These are phyloP conservation scores for Phycodurus eques DNA, from an alignment of 2,113 vertebrate genomes.

Conservation along the genomic window DNA sequence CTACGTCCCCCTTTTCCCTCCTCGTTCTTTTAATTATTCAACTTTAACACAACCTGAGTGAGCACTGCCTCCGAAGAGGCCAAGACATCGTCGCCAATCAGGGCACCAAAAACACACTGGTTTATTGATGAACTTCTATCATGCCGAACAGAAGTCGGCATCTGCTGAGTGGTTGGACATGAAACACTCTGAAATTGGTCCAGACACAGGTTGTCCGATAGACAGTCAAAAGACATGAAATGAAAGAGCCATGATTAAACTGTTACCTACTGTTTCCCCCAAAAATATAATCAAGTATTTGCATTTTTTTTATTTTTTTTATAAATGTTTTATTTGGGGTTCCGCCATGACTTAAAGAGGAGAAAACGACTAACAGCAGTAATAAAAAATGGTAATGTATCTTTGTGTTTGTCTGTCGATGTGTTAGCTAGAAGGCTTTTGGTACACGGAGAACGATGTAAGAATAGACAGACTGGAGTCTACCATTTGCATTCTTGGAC, in stretches of 20 bases:
- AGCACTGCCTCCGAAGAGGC: background rate
- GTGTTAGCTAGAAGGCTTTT: too few species aligned
- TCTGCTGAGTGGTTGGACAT: background rate
- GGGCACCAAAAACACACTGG: background rate
- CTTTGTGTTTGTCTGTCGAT: too few species aligned
- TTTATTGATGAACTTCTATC: constrained; percentile 9
- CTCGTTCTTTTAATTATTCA: background rate
- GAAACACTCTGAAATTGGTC: background rate
- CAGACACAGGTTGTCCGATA: background rate
- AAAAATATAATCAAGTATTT: background rate
- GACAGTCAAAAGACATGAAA: background rate
- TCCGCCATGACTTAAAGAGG: too few species aligned
- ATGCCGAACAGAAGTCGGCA: background rate
- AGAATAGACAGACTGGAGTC: too few species aligned
- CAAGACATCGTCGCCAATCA: background rate
- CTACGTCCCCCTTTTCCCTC: background rate
- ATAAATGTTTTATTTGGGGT: too few species aligned
- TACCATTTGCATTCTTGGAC: too few species aligned
- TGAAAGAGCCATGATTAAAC: background rate
- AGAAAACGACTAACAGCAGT: too few species aligned
- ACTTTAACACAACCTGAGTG: background rate
- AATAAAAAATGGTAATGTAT: too few species aligned
- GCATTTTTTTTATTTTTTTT: background rate
- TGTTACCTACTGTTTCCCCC: too few species aligned
- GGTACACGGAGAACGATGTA: too few species aligned